Base-by-base conservation (phyloP, 1,140 invertebrate species). In the Caenorhabditis remanei region DNA sequence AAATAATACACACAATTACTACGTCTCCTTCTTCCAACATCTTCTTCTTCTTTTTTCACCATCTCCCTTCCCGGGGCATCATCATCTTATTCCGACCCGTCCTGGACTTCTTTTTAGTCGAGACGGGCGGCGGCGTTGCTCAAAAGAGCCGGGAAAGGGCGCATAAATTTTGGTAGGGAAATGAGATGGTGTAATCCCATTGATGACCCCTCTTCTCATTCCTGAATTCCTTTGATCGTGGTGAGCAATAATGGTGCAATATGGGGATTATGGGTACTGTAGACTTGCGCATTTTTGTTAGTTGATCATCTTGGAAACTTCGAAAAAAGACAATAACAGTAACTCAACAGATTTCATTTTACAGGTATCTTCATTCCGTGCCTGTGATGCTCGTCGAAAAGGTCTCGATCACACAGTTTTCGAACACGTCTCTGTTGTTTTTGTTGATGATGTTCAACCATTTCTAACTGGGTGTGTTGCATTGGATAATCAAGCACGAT, bases 381-480 rank as follows among this genome's bases (percentile, higher is more conserved):
- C 87, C 11, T 87, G 87, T 41, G 87, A 87, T 58, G 84, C 85
- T 65, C 46, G 85, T 48, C 50, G 87, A 55, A 87, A 86, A 85
- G 87, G 87, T 0, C 84, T 86, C 4, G 87, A 87, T 48, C 50
- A 83, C 8, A 87, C 87, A 4, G 55, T 88, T 4, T 88, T 71
- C 79, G 87, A 85, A 6, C 84, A 88, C 43, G 79, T 88, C 4
- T 48, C 85, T 19, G 88, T 88, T 4, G 88, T 88, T 41, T 88
- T 88, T 58, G 61, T 87, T 40, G 88, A 88, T 43, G 85, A 87
- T 11, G 85, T 88, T 40, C 79, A 88, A 55, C 71, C 85, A 21
- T 88, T 88, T 43, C 24, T 88, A 7, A 67, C 88, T 9, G 88
- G 88, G 55, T 88, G 88, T 65, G 88, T 88, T 14, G 85, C 88